Conservation (phyloP, 92 coral and sea anemone genomes). For the Metridium senile region DNA sequence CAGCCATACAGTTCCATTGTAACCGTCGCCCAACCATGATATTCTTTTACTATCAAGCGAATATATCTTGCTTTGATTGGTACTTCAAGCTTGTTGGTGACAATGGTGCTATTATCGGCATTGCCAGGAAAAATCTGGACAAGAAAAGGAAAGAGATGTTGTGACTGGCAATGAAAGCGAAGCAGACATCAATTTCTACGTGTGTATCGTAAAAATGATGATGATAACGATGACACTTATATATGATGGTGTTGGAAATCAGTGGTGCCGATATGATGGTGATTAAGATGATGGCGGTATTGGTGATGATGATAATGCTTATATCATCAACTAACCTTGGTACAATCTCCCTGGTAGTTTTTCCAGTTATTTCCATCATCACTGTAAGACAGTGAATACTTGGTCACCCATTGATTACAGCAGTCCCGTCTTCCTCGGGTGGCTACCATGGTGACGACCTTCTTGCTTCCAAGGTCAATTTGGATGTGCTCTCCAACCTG, state of each 20-base stretch:
- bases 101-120: not conserved
- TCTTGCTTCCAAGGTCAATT: not conserved
- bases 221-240: too few species aligned
- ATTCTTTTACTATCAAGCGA: not conserved
- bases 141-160: not conserved
- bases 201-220: too few species aligned
- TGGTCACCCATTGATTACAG: slow-evolving; percentile 1
- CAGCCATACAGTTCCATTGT: slow-evolving; percentile 6
- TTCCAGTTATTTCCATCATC: slow-evolving; percentile 10
- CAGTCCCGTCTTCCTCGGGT: not conserved
- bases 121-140: slow-evolving; percentile 12
- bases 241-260: too few species aligned
- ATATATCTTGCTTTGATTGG: slow-evolving; percentile 10
- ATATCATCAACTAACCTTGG: slow-evolving; percentile 3
- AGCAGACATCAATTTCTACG: too few species aligned
- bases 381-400: slow-evolving; percentile 23
- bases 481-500: not conserved
- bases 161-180: not conserved
- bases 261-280: too few species aligned
- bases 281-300: too few species aligned
- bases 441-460: slow-evolving; percentile 13
- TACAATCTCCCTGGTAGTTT: slow-evolving; percentile 11
- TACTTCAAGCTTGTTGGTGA: slow-evolving; percentile 5
- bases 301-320: too few species aligned
- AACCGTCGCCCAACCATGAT: not conserved